Conservation (phyloP, 2,797 vertebrate genomes). For the Gephyroberyx darwinii region DNA sequence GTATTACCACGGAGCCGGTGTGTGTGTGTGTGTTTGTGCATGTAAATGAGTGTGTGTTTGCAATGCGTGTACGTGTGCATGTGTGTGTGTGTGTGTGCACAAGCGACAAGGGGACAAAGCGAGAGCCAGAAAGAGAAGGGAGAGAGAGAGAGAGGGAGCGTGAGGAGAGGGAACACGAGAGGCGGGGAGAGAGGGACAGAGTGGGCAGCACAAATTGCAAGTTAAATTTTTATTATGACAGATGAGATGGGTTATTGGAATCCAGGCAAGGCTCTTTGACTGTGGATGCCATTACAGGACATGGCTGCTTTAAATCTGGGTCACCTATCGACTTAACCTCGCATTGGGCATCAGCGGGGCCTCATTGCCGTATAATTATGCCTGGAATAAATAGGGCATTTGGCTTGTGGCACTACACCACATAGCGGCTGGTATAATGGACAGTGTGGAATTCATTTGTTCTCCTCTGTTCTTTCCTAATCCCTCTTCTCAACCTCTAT, state of each 20-base stretch:
- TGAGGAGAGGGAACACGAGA: conserved; percentile 42
- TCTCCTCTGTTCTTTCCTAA: conserved; percentile 70
- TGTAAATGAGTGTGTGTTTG: conserved; percentile 14
- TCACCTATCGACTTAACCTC: conserved; percentile 79
- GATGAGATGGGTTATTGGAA: conserved; percentile 77
- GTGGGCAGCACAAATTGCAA: conserved; percentile 67
- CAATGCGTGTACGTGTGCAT: neutral
- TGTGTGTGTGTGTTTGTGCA: conserved; percentile 2
- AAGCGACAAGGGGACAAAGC: conserved; percentile 24
- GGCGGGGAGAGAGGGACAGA: conserved; percentile 33
- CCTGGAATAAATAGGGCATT: conserved; percentile 77
- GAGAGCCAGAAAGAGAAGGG: conserved; percentile 17
- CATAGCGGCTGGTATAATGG: conserved; percentile 66
- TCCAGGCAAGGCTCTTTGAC: conserved; percentile 69
- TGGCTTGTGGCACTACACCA: conserved; percentile 67
- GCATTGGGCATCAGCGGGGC: conserved; percentile 66
- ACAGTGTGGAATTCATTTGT: conserved; percentile 72
- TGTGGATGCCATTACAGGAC: conserved; percentile 73
- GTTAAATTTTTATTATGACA: conserved; percentile 74
- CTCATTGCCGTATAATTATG: conserved; percentile 74
- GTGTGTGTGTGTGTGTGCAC: conserved; percentile 15
- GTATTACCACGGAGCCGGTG: conserved; percentile 34
- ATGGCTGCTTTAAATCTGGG: conserved; percentile 75
- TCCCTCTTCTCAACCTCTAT: conserved; percentile 72
- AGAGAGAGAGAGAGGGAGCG: conserved; percentile 17